Percentiles rank a stretch among this genome's conserved stretches.
phyloP scores from a whole-genome alignment of 2,797 vertebrate species.

The Perodicticus potto region DNA sequence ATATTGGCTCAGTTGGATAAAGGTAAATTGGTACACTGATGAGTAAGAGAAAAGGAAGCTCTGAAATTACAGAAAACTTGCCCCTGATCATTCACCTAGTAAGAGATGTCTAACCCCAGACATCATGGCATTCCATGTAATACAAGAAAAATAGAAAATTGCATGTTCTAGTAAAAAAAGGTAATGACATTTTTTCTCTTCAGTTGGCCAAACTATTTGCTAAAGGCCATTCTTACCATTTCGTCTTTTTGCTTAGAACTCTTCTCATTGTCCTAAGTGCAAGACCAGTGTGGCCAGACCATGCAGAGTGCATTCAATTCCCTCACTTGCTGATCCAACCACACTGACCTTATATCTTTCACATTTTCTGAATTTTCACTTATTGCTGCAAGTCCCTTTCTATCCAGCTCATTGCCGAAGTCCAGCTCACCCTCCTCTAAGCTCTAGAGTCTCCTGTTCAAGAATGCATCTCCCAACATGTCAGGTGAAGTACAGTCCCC shows the following conservation, averaged over 20 bases:
- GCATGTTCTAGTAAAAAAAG: background rate
- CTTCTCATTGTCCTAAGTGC: background rate
- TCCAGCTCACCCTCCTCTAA: fast-evolving
- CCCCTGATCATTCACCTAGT: fast-evolving
- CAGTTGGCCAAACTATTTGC: too few species aligned
- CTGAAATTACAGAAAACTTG: background rate
- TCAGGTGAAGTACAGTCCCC: fast-evolving
- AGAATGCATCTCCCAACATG: background rate
- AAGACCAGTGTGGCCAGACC: background rate
- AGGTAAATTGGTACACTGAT: background rate
- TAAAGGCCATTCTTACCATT: background rate
- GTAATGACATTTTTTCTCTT: background rate
- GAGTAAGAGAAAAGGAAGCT: background rate
- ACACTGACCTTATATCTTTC: fast-evolving
- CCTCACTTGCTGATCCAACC: background rate
- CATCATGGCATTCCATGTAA: fast-evolving
- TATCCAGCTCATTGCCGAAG: fast-evolving
- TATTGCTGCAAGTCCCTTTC: fast-evolving
- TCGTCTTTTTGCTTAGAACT: background rate
- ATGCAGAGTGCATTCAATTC: background rate
- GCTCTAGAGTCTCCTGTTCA: background rate
- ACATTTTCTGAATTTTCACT: background rate
- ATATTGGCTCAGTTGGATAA: background rate
- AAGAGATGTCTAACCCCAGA: too few species aligned
- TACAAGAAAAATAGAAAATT: fast-evolving